Conservation (phyloP, 2,797 vertebrate genomes). For the Syncerus caffer region DNA sequence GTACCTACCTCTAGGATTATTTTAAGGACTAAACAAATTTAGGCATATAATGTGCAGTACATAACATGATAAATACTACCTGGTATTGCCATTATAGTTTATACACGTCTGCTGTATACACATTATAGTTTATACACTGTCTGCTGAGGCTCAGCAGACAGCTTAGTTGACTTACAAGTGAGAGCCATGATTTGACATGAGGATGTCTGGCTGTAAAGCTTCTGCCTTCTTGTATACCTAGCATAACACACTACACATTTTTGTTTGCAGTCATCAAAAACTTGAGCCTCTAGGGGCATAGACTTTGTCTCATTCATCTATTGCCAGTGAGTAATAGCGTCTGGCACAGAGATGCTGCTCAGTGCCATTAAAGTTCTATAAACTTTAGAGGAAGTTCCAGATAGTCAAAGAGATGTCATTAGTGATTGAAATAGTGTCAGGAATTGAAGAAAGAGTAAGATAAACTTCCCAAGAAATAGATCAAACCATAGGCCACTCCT, state of each 20-base stretch:
- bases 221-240: not conserved
- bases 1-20: not conserved
- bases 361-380: too few species aligned
- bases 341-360: not conserved
- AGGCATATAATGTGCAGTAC: not conserved
- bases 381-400: not conserved
- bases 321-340: not conserved
- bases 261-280: not conserved
- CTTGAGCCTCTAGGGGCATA: not conserved
- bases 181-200: not conserved
- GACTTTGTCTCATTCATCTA: not conserved
- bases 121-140: too few species aligned
- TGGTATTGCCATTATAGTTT: not conserved
- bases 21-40: not conserved
- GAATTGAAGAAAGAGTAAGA: not conserved
- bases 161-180: not conserved
- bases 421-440: constrained; percentile 43
- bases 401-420: not conserved
- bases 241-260: not conserved
- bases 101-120: too few species aligned
- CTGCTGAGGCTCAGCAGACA: not conserved
- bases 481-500: not conserved
- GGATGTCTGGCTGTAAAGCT: not conserved
- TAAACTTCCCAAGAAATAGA: not conserved
- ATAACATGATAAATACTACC: not conserved